Percentiles rank a stretch among this genome's conserved stretches.
These are phyloP conservation scores for Scaptomyza tumidula DNA, from an alignment of 2,888 invertebrate genomes.

Conservation along the genomic window DNA sequence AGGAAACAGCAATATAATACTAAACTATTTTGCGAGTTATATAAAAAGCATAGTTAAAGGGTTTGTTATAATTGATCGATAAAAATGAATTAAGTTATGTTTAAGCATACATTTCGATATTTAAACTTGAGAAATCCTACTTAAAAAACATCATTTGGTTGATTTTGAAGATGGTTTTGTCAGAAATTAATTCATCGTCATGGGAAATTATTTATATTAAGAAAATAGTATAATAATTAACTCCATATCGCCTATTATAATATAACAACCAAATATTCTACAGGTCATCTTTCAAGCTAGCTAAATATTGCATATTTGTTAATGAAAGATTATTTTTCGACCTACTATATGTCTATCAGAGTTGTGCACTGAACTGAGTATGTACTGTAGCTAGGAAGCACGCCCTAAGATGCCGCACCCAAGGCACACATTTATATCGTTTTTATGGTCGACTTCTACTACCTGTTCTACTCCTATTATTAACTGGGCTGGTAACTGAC, in stretches of 20 bases:
- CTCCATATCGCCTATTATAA: no score
- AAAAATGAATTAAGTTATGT: no score
- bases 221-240: no score
- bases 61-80: no score
- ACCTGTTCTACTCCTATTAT: neutral
- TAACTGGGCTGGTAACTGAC: constrained; percentile 24
- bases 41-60: no score
- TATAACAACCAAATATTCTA: no score
- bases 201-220: no score
- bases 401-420: constrained; percentile 39
- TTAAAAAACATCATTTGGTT: no score
- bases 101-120: no score
- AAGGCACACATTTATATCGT: constrained; percentile 11
- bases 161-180: no score
- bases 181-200: no score
- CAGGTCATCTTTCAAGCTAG: neutral
- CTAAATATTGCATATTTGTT: neutral
- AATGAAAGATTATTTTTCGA: neutral
- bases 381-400: constrained; percentile 33
- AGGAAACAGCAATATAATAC: neutral
- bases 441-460: constrained; percentile 29
- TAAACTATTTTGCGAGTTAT: neutral
- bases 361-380: neutral
- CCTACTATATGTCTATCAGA: neutral
- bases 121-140: no score